Evolutionary conservation across 2,888 invertebrate genomes (phyloP), one percentile per base, ranked within the genome.

Genomic region (Cryptocephalus moraei): DNA sequence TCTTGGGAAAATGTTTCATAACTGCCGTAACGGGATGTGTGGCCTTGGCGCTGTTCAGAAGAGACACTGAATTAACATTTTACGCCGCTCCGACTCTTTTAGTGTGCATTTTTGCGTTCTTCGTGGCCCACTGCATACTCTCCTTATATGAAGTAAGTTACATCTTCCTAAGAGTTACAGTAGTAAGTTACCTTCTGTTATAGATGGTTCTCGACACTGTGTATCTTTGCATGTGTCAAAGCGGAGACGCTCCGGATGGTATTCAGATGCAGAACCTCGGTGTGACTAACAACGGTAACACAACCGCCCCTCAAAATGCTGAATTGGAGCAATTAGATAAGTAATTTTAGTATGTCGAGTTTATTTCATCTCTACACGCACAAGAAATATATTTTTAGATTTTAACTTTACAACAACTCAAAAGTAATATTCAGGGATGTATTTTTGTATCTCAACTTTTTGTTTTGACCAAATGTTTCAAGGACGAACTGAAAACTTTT

Each of bases 121-220:
- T 94, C 64, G 88, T 95, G 54, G 89, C 94, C 8, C 93, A 95
- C 65, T 90, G 91, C 68, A 86, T 95, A 51, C 78, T 95, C 46
- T 92, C 93, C 8, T 77, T 95, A 4, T 95, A 93, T 64, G 94
- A 95, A 84, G 93, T 92, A 69, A 55, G 51, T 36, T 11, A 36
- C 6, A 6, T 6, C 36, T 36, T 2, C 11, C 36, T n/a, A 12
- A 36, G 12, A 36, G 12, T 12, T 11, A 6, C 6, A 11, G 4
- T 6, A 11, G 12, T 34, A 4, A 36, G 12, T 36, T 11, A 11
- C 4, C 36, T 38, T 47, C 39, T 54, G 14, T 72, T 74, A 36
- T 69, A 94, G 91, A 92, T 93, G 83, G 90, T 93, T 9, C 86
- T 95, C 8, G 94, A 95, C 67, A 91, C 95, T 0, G 73, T 96